Evolutionary conservation across 1,140 invertebrate species (phyloP), one percentile per base, ranked within the genome.

Genomic region (Caenorhabditis tropicalis): DNA sequence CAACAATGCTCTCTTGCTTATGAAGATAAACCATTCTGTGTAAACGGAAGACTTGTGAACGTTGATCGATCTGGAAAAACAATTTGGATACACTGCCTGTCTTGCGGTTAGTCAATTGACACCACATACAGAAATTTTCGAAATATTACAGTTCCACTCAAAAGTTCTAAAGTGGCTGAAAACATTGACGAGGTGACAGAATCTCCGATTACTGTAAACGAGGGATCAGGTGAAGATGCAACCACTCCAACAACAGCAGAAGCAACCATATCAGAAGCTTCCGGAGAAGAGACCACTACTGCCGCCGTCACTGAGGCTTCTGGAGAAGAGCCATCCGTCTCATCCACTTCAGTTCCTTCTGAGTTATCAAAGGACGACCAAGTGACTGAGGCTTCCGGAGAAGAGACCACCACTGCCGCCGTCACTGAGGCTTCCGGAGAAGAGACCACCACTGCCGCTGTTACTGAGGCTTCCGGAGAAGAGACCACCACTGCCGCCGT

Each of bases 81-180:
- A 10, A 51, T 86, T 1, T 84, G 79, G 82, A 86, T 86, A 56
- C 82, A 86, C 33, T 86, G 85, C 58, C 24, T 86, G 16, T 86
- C 79, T 19, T 86, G 85, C 43, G 56, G 85, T 86, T 51, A 51
- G 65, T 10, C 7, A 56, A n/a, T 51, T 27, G 21, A 6, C 21
- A 1, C 10, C 53, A 21, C 24, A 10, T 10, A 27, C 49, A 46
- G 19, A 46, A 46, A 46, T 16, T n/a, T 51, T 21, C 53, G n/a
- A 36, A 83, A 49, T 27, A 21, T 84, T 86, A 49, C 60, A 86
- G 85, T 83, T 46, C 83, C 79, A 19, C 36, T 79, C 7, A 85
- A 85, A 70, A 27, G 16, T 31, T 43, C 65, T 7, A 74, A 74
- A 46, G 6, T 43, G 2, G 36, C 33, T 10, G 65, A 74, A 15